A percentile compares a stretch with the other conserved stretches of the same genome.
Conservation (phyloP, 1,140 invertebrate species). For the Drosophila biarmipes region DNA sequence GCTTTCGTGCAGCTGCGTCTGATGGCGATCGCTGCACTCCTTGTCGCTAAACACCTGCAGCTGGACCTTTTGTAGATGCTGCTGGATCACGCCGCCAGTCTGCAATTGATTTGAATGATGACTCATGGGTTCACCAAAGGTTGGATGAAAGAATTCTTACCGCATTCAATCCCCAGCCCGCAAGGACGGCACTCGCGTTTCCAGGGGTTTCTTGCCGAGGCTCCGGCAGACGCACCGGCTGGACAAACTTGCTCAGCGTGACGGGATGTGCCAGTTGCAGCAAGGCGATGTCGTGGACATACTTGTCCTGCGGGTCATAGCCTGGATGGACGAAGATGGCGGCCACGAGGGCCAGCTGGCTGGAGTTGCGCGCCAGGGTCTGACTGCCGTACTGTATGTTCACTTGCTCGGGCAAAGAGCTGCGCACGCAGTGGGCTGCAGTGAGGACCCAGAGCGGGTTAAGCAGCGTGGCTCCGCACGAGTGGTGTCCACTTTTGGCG, state of each 20-base stretch:
- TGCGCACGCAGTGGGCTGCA: slow-evolving; percentile 72
- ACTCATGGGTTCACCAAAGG: neutral
- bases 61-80: slow-evolving; percentile 77
- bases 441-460: slow-evolving; percentile 75
- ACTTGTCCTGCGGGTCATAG: slow-evolving; percentile 64
- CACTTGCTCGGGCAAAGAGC: slow-evolving; percentile 31
- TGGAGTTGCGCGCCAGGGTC: slow-evolving; percentile 44
- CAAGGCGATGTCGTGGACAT: slow-evolving; percentile 71
- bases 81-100: slow-evolving; percentile 78
- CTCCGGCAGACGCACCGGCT: slow-evolving; percentile 60
- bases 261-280: slow-evolving; percentile 51
- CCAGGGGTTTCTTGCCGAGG: slow-evolving; percentile 35
- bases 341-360: slow-evolving; percentile 46
- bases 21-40: slow-evolving; percentile 74
- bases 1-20: slow-evolving; percentile 57
- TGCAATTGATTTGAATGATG: slow-evolving; percentile 24
- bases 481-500: slow-evolving; percentile 62
- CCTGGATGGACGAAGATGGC: slow-evolving; percentile 70
- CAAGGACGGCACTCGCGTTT: slow-evolving; percentile 47
- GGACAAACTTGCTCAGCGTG: slow-evolving; percentile 28
- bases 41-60: slow-evolving; percentile 75
- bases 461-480: slow-evolving; percentile 76
- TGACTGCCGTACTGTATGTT: slow-evolving; percentile 72
- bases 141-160: slow-evolving; percentile 5
- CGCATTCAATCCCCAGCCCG: slow-evolving; percentile 80